Percentiles rank a stretch among this genome's conserved stretches.
phyloP scores from a whole-genome alignment of 2,113 vertebrate species.

The Embiotoca jacksoni region DNA sequence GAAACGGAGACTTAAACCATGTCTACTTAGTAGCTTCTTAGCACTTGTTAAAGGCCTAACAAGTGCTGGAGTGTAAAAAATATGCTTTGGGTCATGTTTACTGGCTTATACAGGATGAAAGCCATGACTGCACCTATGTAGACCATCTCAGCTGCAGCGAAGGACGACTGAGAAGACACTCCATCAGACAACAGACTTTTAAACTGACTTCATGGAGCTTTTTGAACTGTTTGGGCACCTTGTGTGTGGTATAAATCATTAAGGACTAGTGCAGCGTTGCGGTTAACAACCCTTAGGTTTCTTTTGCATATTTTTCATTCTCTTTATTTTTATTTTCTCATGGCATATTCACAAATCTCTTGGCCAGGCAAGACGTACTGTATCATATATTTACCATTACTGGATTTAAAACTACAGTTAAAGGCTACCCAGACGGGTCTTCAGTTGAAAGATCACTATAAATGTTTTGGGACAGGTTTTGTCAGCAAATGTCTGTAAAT shows the following conservation, averaged over 20 bases:
- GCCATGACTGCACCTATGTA: too few relatives aligned
- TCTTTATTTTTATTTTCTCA: not conserved
- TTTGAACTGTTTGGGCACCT: conserved; percentile 3
- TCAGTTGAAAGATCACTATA: not conserved
- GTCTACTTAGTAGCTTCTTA: not conserved
- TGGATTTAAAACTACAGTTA: not conserved
- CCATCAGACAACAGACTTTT: not conserved
- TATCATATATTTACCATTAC: not conserved
- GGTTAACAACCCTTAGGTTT: too few relatives aligned
- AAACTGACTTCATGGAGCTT: not conserved
- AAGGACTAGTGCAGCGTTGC: not conserved
- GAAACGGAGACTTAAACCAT: not conserved
- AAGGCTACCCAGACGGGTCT: not conserved
- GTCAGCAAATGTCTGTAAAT: too few relatives aligned
- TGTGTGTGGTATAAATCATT: conserved; percentile 19
- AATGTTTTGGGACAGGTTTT: not conserved
- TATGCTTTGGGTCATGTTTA: not conserved
- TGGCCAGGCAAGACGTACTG: not conserved
- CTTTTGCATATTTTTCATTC: not conserved
- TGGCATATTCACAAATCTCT: too few relatives aligned
- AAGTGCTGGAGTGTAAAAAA: not conserved
- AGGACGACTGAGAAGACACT: too few relatives aligned
- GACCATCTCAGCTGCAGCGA: too few relatives aligned
- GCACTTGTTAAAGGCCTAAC: not conserved
- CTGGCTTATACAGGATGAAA: not conserved